Evolutionary conservation across 2,888 invertebrate species (phyloP).

Genomic region (Himalopsyche japonica): DNA sequence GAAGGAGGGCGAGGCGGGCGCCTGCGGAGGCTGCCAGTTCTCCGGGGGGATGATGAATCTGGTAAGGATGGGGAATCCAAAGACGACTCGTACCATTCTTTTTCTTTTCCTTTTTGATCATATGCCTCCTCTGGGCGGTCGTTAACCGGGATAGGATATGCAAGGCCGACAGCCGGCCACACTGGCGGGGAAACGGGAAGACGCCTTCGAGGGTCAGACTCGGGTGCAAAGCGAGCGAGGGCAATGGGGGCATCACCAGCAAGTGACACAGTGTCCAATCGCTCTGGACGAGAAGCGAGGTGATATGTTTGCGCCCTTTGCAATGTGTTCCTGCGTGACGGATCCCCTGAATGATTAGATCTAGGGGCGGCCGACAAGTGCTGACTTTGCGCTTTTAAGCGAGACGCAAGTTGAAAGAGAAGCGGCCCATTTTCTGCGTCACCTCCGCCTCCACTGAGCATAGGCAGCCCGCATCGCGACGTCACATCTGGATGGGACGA

Average conservation of each 20-base stretch:
- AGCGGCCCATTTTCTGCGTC: slow-evolving; percentile 49
- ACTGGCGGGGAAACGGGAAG: background rate
- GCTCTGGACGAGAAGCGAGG: slow-evolving; percentile 53
- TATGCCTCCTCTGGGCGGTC: slow-evolving; percentile 1
- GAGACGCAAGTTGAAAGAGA: slow-evolving; percentile 59
- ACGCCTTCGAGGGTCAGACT: background rate
- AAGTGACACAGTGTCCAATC: background rate
- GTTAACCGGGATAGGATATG: background rate
- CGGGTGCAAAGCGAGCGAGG: background rate
- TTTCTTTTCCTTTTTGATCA: slow-evolving; percentile 59
- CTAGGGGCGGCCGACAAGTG: slow-evolving; percentile 53
- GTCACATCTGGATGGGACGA: slow-evolving; percentile 60
- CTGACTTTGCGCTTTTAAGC: slow-evolving; percentile 56
- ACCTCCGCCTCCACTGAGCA: slow-evolving; percentile 45
- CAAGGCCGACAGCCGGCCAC: background rate
- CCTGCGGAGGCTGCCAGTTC: background rate
- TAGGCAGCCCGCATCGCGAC: slow-evolving; percentile 51
- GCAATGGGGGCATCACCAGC: background rate
- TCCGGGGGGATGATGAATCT: slow-evolving; percentile 17
- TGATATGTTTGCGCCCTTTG: slow-evolving; percentile 60
- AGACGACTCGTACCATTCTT: slow-evolving; percentile 73
- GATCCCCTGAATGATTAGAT: slow-evolving; percentile 50
- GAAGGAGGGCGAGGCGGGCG: background rate
- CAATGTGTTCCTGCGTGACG: slow-evolving; percentile 53
- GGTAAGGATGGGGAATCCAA: slow-evolving; percentile 60